Evolutionary conservation across 1,140 invertebrate genomes (phyloP), one percentile per base, ranked within the genome.

Genomic region (Thaumatotibia leucotreta): DNA sequence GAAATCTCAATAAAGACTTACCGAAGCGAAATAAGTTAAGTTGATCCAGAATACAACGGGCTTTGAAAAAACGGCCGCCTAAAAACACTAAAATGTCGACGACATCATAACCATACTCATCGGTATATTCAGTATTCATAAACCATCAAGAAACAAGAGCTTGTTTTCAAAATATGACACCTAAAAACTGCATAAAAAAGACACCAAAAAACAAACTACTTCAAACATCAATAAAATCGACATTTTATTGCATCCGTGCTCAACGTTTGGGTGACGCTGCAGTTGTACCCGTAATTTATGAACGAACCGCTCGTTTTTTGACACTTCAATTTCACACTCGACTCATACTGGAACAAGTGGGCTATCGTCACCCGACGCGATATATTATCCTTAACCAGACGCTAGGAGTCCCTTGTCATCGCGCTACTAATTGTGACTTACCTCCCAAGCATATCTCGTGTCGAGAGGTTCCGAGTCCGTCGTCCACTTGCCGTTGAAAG

Each of bases 381-480:
- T 67, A 72, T 63, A 66, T 69, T 54, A 70, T 66, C 45, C 64
- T 65, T 27, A 69, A 61, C 6, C 0, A 58, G 14, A 69, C 68
- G 69, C 63, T 65, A 65, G 66, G 69, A 64, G 23, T 50, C 63
- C 69, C 65, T 79, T 79, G 73, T 79, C 77, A 75, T 66, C 77
- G 66, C 66, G 10, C 31, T 1, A 58, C n/a, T n/a, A n/a, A n/a
- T 20, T 27, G 23, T 14, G 66, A 82, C 94, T 94, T 86, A 96
- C 95, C 94, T 96, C 94, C 94, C 94, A 95, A 31, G 95, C 94
- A 79, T 93, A 95, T 72, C 92, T 91, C 32, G 91, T 85, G 73
- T 95, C 93, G 69, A 93, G 80, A 8, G 95, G 94, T 70, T 93
- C 89, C 23, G 95, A 94, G 69, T 93, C 89, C 27, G 86, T 88